Evolutionary conservation across 2,113 vertebrate species (phyloP), one percentile per base, ranked within the genome.

Genomic region (Procavia capensis): DNA sequence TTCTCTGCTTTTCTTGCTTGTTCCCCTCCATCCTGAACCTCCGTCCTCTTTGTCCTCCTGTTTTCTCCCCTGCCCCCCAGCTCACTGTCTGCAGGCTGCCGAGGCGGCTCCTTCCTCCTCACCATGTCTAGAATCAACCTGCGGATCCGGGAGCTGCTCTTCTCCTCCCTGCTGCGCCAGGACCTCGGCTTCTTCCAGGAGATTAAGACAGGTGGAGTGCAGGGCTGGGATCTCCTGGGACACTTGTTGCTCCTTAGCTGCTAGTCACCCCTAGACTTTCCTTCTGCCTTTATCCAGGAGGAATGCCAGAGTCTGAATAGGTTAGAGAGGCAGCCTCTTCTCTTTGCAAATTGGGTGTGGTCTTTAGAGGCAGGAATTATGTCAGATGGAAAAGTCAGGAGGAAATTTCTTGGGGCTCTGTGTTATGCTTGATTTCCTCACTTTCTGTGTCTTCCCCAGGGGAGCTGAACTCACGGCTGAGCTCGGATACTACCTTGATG

Each of bases 381-480:
- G 78, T n/a, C 34, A 54, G 41, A 24, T 13, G 63, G 29, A 22
- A 22, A 0, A 16, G 50, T 17, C 6, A 4, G 45, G 54, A 66
- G 34, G 27, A 45, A 41, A n/a, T 75, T 81, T 22, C 27, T 43
- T 70, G 83, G 92, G 19, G 9, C 24, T 10, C 19, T 63, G 19
- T 43, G 3, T 64, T 61, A 14, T 1, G 4, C 0, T 0, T 0
- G 20, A 6, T 45, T 24, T 75, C 24, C 85, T 94, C 63, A 29
- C 20, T 13, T 16, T 68, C 36, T 87, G 17, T 41, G n/a, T 64
- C 47, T 1, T 57, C 5, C 66, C 0, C 85, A 99, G 99, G 99
- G 61, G 99, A 99, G 75, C 96, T 99, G 92, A 98, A 98, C 9
- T 99, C 98, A 6, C 97, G 99, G 61, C 95, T 99, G 90, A 98